A percentile compares a stretch with the other conserved stretches of the same genome.
These are phyloP conservation scores for Pteropus rufus DNA, from an alignment of 2,797 vertebrate species.

Conservation along the genomic window DNA sequence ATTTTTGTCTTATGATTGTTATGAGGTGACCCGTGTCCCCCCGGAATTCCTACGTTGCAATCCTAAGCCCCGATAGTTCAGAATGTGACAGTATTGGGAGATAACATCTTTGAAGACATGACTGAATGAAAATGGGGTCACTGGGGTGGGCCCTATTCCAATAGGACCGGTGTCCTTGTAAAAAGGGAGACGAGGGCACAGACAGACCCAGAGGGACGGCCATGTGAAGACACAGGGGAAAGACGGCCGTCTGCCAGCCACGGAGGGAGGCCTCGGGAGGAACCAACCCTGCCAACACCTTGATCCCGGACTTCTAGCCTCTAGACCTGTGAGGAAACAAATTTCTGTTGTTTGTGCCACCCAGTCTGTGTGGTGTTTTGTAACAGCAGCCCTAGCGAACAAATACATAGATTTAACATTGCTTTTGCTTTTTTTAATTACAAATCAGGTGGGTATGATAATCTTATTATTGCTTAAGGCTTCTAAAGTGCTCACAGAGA, in stretches of 20 bases:
- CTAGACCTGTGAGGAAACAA: neutral
- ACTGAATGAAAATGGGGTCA: neutral
- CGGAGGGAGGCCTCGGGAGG: neutral
- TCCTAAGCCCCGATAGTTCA: neutral
- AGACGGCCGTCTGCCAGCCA: neutral
- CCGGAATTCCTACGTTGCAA: neutral
- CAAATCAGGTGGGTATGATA: neutral
- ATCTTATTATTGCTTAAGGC: neutral
- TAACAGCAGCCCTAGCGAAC: neutral
- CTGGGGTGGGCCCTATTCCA: neutral
- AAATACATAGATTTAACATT: neutral
- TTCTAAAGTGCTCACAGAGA: neutral
- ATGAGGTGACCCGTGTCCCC: neutral
- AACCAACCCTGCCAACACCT: neutral
- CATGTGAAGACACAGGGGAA: neutral
- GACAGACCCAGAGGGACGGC: neutral
- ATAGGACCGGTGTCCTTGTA: neutral
- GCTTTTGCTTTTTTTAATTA: neutral
- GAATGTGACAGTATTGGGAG: neutral
- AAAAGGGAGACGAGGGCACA: neutral
- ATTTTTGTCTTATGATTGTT: neutral
- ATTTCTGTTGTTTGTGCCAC: neutral
- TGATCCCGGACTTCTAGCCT: neutral
- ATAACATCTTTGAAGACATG: neutral
- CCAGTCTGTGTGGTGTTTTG: neutral